A percentile compares a stretch with the other conserved stretches of the same genome.
Evolutionary conservation across 2,797 vertebrate species (phyloP).

Genomic region (Hippocampus kuda): DNA sequence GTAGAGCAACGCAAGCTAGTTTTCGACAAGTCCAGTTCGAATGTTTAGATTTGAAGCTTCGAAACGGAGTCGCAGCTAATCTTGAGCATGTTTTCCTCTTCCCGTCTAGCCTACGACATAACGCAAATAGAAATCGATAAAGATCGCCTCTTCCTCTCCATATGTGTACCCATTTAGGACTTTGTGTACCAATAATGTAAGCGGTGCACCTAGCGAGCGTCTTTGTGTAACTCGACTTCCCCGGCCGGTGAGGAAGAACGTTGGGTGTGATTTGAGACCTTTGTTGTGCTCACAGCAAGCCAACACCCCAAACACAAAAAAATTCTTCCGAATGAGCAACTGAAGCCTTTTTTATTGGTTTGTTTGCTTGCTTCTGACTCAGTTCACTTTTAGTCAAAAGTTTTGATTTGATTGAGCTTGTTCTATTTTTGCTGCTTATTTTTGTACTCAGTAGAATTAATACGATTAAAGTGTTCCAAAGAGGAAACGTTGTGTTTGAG

Average conservation of each 20-base stretch:
- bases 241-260: too few species aligned
- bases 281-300: too few species aligned
- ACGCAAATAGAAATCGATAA: neutral
- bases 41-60: constrained; percentile 7
- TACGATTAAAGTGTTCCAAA: constrained; percentile 37
- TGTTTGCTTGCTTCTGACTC: neutral
- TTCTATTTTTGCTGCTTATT: constrained; percentile 56
- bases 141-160: neutral
- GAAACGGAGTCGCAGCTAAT: constrained; percentile 38
- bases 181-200: too few species aligned
- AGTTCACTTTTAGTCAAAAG: constrained; percentile 21
- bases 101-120: neutral
- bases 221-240: neutral
- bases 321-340: neutral
- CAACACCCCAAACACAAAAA: too few species aligned
- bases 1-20: neutral
- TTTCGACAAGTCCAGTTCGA: neutral
- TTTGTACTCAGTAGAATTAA: constrained; percentile 50
- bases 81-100: constrained; percentile 49
- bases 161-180: neutral
- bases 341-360: constrained; percentile 5
- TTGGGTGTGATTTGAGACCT: too few species aligned
- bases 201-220: neutral
- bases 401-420: constrained; percentile 35
- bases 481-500: constrained; percentile 2